phyloP scores from a whole-genome alignment of 2,888 invertebrate species.

The Amphimallon solstitiale region DNA sequence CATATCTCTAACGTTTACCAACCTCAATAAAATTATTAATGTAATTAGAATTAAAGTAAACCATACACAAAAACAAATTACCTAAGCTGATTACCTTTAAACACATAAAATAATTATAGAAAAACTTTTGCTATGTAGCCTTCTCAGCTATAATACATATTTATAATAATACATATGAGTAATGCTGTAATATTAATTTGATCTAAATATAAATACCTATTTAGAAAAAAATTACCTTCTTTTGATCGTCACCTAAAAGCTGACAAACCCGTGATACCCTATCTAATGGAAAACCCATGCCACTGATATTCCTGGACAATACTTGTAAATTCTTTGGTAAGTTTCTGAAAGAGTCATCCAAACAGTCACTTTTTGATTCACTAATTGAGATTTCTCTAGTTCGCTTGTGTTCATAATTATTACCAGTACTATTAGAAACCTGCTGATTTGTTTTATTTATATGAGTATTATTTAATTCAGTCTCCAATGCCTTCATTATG shows the following conservation, averaged over 20 bases:
- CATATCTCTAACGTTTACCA: too few relatives aligned
- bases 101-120: too few relatives aligned
- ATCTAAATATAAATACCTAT: not conserved
- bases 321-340: conserved; percentile 70
- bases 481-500: conserved; percentile 79
- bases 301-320: conserved; percentile 78
- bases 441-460: conserved; percentile 47
- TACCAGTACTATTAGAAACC: conserved; percentile 11
- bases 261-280: conserved; percentile 84
- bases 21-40: too few relatives aligned
- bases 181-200: not conserved
- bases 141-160: too few relatives aligned
- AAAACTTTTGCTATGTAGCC: too few relatives aligned
- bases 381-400: conserved; percentile 27
- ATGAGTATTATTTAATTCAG: conserved; percentile 66
- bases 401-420: conserved; percentile 41
- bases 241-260: conserved; percentile 82
- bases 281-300: conserved; percentile 89
- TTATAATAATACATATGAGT: too few relatives aligned
- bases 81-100: too few relatives aligned
- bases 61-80: too few relatives aligned
- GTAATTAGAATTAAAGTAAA: too few relatives aligned
- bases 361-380: conserved; percentile 44
- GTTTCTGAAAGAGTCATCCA: conserved; percentile 60
- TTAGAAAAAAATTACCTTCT: conserved; percentile 71